Evolutionary conservation across 37 sponge, comb jelly and placozoan genomes (phyloP).

Genomic region (Haliclona indistincta): DNA sequence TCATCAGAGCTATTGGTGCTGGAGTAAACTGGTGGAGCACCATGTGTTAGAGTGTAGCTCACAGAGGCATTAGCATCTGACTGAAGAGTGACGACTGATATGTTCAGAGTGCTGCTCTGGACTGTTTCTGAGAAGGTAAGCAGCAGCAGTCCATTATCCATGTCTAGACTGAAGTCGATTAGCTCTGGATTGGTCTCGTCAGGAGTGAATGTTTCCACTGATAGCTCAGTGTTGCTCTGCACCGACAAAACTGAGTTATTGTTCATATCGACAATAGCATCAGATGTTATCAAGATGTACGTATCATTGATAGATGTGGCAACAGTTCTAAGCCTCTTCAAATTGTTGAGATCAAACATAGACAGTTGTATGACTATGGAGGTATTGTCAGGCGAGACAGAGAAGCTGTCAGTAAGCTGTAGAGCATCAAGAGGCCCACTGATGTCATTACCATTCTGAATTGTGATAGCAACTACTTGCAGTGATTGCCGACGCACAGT

Average conservation of each 20-base stretch:
- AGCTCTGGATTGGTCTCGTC: constrained; percentile 67
- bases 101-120: constrained; percentile 48
- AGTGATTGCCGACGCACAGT: constrained; percentile 72
- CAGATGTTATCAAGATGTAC: constrained; percentile 64
- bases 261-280: constrained; percentile 80
- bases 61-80: background rate
- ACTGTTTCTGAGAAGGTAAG: constrained; percentile 91
- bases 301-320: constrained; percentile 74
- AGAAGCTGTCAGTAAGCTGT: constrained; percentile 18
- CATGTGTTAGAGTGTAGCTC: constrained; percentile 31
- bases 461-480: constrained; percentile 47
- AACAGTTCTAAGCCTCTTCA: constrained; percentile 73
- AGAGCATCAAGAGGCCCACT: constrained; percentile 27
- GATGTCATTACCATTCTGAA: constrained; percentile 52
- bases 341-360: constrained; percentile 65
- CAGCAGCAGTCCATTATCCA: constrained; percentile 61
- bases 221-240: constrained; percentile 32
- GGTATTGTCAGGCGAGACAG: constrained; percentile 60
- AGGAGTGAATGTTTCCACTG: constrained; percentile 50
- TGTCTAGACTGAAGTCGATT: constrained; percentile 55
- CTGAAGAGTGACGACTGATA: constrained; percentile 68
- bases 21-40: constrained; percentile 4
- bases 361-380: constrained; percentile 58
- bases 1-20: constrained; percentile 54
- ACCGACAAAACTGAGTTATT: constrained; percentile 61